Percentiles rank a stretch among this genome's conserved stretches.
Conservation (phyloP, 1,140 invertebrate species). For the Spodoptera litura region DNA sequence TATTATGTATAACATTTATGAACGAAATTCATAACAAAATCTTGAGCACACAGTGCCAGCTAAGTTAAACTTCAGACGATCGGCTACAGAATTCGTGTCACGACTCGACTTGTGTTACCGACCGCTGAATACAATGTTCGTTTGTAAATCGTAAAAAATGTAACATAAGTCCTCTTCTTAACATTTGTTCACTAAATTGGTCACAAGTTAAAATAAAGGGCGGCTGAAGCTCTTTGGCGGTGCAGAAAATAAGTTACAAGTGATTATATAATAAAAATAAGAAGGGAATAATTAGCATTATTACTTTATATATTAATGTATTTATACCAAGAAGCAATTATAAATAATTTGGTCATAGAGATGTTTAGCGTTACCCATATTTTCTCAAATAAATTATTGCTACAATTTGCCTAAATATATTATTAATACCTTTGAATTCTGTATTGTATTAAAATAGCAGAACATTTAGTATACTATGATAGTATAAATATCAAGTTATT, state of each 20-base stretch:
- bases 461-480: slow-evolving; percentile 6
- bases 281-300: background rate
- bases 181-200: slow-evolving; percentile 34
- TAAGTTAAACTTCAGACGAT: background rate
- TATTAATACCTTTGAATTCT: slow-evolving; percentile 9
- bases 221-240: slow-evolving; percentile 27
- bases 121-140: background rate
- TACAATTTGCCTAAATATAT: slow-evolving; percentile 2
- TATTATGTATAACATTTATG: slow-evolving; percentile 13
- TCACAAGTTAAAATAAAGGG: slow-evolving; percentile 14
- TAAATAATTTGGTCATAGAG: slow-evolving; percentile 20
- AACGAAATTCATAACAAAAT: slow-evolving; percentile 25
- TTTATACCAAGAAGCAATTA: background rate
- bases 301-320: background rate
- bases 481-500: slow-evolving; percentile 34
- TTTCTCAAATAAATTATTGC: slow-evolving; percentile 31
- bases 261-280: background rate
- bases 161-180: slow-evolving; percentile 18
- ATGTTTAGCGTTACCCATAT: slow-evolving; percentile 4
- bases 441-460: slow-evolving; percentile 36
- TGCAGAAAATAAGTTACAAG: slow-evolving; percentile 10
- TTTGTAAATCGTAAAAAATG: slow-evolving; percentile 3
- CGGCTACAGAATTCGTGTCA: background rate
- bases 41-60: slow-evolving; percentile 8
- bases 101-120: background rate